A percentile compares a stretch with the other conserved stretches of the same genome.
Evolutionary conservation across 2,888 invertebrate species (phyloP).

Genomic region (Cataglyphis albicans): DNA sequence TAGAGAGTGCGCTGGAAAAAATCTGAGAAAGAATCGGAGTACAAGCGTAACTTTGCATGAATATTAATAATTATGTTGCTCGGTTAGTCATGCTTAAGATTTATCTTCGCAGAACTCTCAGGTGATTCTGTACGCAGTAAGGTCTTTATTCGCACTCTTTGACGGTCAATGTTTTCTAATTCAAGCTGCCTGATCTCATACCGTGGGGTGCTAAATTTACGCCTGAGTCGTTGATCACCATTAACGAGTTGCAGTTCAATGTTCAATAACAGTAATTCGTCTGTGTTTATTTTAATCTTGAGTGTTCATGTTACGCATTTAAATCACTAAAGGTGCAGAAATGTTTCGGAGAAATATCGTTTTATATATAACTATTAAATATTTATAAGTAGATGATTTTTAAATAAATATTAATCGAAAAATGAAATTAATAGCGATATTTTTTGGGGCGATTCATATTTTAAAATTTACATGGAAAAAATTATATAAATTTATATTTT

Average conservation of each 20-base stretch:
- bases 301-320: background rate
- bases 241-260: background rate
- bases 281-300: background rate
- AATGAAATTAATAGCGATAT: background rate
- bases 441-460: background rate
- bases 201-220: constrained; percentile 34
- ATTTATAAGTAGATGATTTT: background rate
- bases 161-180: constrained; percentile 31
- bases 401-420: background rate
- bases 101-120: constrained; percentile 49
- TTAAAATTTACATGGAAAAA: no score
- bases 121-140: constrained; percentile 15
- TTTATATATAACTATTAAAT: background rate
- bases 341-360: background rate
- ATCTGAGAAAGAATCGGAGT: background rate
- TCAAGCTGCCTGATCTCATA: constrained; percentile 36
- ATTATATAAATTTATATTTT: background rate
- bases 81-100: constrained; percentile 43
- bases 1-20: background rate
- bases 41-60: background rate
- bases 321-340: background rate
- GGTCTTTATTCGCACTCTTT: constrained; percentile 10
- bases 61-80: constrained; percentile 50
- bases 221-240: constrained; percentile 33
- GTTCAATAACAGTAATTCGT: background rate